Evolutionary conservation across 1,140 invertebrate species (phyloP).

Genomic region (Elymnias hypermnestra): DNA sequence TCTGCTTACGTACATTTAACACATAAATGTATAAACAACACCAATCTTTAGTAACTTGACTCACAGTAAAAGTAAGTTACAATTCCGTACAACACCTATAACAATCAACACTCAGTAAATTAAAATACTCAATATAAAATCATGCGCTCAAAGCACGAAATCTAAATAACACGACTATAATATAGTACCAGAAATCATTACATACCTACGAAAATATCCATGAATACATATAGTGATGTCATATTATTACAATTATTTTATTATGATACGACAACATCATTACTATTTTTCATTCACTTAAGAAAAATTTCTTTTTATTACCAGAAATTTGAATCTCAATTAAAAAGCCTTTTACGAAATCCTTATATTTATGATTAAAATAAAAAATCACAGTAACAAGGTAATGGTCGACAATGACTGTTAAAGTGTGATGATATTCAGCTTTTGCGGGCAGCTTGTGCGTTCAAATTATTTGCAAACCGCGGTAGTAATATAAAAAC

Average conservation of each 20-base stretch:
- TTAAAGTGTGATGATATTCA: constrained; percentile 48
- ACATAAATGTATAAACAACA: constrained; percentile 51
- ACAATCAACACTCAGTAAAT: constrained; percentile 58
- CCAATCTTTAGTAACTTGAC: constrained; percentile 36
- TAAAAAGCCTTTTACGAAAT: constrained; percentile 42
- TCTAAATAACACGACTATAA: constrained; percentile 54
- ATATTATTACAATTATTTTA: constrained; percentile 43
- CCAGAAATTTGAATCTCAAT: constrained; percentile 48
- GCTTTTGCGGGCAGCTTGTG: constrained; percentile 35
- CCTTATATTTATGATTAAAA: constrained; percentile 42
- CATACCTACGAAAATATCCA: constrained; percentile 38
- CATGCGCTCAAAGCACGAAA: constrained; percentile 69
- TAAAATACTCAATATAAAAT: constrained; percentile 64
- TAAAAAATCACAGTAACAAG: constrained; percentile 73
- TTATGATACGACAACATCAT: constrained; percentile 40
- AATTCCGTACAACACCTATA: constrained; percentile 61
- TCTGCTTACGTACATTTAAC: constrained; percentile 32
- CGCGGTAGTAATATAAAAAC: constrained; percentile 14
- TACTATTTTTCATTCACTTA: constrained; percentile 42
- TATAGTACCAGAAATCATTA: constrained; percentile 48
- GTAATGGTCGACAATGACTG: constrained; percentile 55
- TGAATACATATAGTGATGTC: constrained; percentile 43
- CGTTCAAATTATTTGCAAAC: constrained; percentile 24
- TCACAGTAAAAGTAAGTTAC: constrained; percentile 49
- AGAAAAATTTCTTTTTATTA: constrained; percentile 42